Evolutionary conservation across 2,888 invertebrate genomes (phyloP), one percentile per base, ranked within the genome.

Genomic region (Chymomyza fuscimana): DNA sequence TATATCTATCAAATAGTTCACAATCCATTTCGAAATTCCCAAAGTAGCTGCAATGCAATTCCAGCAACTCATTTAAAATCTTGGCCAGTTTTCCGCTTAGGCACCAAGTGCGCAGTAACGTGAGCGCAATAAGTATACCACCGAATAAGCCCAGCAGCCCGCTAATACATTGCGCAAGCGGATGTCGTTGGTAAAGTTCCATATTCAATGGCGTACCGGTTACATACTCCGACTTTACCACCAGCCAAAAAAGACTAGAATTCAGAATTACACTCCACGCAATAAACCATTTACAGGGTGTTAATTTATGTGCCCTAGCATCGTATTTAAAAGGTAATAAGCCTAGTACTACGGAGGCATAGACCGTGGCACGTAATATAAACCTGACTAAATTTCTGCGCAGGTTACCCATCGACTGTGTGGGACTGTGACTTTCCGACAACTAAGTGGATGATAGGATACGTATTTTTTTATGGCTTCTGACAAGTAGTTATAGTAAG

Each of bases 321-420:
- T 29, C 32, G 36, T 72, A 72, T 12, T 52, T 54, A 19, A 80
- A 86, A 3, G 86, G 81, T 16, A 82, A 74, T 16, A 86, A 15
- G 0, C 86, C 82, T n/a, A 82, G 40, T 0, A 65, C 32, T 80
- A 80, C 73, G n/a, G 86, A 82, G 0, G 59, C 19, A 15, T 73
- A 76, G 0, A 82, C 40, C 16, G 67, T 63, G 1, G 71, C 54
- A 59, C 59, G 64, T 0, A 82, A 51, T 52, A 69, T 64, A 1
- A 72, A 61, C 22, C 60, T 51, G 25, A 61, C 74, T 16, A 77
- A 61, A 2, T 63, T 69, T 19, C 54, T 77, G 4, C 72, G 68
- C 50, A 73, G 40, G 4, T 46, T 46, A 12, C 40, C 40, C 40
- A 46, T 46, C 12, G 40, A 12, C 40, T 12, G 40, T 12, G 4